Conservation (phyloP, 2,113 vertebrate species). For the Dunckerocampus dactyliophorus region DNA sequence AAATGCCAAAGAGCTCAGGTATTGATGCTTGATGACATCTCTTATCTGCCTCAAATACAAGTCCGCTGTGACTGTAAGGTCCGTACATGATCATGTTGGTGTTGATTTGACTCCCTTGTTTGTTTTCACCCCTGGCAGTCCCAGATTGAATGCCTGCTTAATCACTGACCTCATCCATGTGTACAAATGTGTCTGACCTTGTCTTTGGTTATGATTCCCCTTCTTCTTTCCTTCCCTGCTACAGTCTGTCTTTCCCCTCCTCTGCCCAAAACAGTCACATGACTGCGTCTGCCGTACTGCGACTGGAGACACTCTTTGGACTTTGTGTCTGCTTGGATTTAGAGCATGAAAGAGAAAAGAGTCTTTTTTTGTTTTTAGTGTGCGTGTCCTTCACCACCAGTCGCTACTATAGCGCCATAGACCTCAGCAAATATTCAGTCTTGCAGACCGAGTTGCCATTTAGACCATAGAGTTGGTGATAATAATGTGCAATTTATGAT, state of each 20-base stretch:
- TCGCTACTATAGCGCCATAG: constrained; percentile 1
- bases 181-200: constrained; percentile 44
- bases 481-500: constrained; percentile 22
- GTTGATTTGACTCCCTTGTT: background rate
- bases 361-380: constrained; percentile 12
- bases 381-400: constrained; percentile 46
- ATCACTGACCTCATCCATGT: background rate
- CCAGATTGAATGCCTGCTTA: too few relatives aligned
- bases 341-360: constrained; percentile 11
- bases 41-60: constrained; percentile 48
- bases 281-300: constrained; percentile 29
- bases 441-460: constrained; percentile 23
- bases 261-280: constrained; percentile 39
- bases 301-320: constrained; percentile 19
- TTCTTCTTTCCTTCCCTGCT: background rate
- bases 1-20: constrained; percentile 48
- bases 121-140: too few relatives aligned
- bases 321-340: constrained; percentile 26
- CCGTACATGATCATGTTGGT: constrained; percentile 4
- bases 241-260: constrained; percentile 17
- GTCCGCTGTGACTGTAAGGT: constrained; percentile 9
- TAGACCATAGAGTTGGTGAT: constrained; percentile 27
- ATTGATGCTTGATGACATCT: constrained; percentile 60
- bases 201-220: constrained; percentile 8
- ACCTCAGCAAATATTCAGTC: constrained; percentile 48